A percentile compares a stretch with the other conserved stretches of the same genome.
phyloP scores from a whole-genome alignment of 2,113 vertebrate genomes.

The Cnemophilus loriae region DNA sequence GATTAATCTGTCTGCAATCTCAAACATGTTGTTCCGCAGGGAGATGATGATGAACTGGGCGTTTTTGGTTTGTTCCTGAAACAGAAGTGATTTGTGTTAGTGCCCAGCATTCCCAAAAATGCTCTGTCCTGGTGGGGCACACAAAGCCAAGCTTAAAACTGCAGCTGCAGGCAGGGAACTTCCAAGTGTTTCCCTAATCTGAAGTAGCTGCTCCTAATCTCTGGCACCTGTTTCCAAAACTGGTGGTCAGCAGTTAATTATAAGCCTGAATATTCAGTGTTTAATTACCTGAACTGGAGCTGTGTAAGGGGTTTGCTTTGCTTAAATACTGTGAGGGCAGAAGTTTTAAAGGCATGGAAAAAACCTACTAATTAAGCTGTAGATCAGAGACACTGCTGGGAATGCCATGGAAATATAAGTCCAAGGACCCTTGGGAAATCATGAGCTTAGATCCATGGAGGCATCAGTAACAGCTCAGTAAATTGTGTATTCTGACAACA shows the following conservation, averaged over 20 bases:
- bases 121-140: background rate
- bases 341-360: background rate
- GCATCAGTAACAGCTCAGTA: accelerated
- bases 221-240: background rate
- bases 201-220: background rate
- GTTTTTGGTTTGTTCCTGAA: slow-evolving; percentile 97
- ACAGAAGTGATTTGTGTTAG: background rate
- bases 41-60: slow-evolving; percentile 99
- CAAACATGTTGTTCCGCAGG: slow-evolving; percentile 98
- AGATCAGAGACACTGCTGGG: background rate
- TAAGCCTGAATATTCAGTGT: background rate
- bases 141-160: background rate
- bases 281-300: background rate
- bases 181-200: background rate
- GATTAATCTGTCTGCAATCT: slow-evolving; percentile 92
- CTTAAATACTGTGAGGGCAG: background rate
- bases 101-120: background rate
- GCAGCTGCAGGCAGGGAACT: background rate
- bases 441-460: accelerated
- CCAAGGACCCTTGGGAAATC: background rate
- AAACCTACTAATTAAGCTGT: background rate
- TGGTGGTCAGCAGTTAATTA: background rate
- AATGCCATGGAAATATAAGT: background rate
- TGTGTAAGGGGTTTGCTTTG: background rate
- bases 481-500: accelerated